Conservation (phyloP, 2,797 vertebrate genomes). For the Champsocephalus esox region DNA sequence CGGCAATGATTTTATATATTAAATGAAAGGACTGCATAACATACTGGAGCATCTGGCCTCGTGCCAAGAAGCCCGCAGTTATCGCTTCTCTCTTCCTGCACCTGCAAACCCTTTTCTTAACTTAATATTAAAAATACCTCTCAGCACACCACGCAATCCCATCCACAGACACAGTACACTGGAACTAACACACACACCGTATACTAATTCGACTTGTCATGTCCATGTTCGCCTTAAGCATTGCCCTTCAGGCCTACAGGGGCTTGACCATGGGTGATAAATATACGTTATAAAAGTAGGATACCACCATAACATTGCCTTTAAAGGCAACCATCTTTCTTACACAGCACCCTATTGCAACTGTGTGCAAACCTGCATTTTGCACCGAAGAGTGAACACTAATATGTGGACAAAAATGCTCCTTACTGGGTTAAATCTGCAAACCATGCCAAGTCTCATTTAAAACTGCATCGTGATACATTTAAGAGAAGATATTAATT, state of each 20-base stretch:
- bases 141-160: neutral
- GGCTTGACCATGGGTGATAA: neutral
- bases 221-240: neutral
- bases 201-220: neutral
- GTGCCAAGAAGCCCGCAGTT: slow-evolving; percentile 1
- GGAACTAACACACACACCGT: neutral
- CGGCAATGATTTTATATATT: neutral
- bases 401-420: neutral
- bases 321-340: neutral
- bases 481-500: neutral
- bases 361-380: neutral
- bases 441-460: neutral
- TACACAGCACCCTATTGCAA: neutral
- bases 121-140: neutral
- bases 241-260: neutral
- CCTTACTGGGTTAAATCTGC: neutral
- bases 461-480: neutral
- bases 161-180: neutral
- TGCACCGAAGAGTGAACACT: neutral
- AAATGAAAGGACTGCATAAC: neutral
- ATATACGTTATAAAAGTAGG: neutral
- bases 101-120: slow-evolving; percentile 16
- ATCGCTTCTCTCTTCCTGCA: slow-evolving; percentile 31
- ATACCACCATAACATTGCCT: neutral
- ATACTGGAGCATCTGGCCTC: slow-evolving; percentile 8